phyloP scores from a whole-genome alignment of 64 coral and sea anemone species.

The Porites australiensis region DNA sequence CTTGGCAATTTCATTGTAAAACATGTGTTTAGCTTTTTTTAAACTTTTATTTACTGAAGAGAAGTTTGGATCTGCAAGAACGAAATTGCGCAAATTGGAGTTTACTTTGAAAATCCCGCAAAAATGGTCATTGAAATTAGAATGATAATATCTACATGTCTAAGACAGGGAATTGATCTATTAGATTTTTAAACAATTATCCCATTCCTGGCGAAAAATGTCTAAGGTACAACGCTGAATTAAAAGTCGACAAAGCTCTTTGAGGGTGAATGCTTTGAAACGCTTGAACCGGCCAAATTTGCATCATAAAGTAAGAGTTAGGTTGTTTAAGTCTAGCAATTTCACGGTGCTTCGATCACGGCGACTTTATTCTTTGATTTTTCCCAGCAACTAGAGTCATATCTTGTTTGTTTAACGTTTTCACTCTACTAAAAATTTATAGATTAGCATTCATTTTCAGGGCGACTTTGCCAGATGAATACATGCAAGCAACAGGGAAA shows the following conservation, averaged over 20 bases:
- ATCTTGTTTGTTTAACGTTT: slow-evolving; percentile 52
- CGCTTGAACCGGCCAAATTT: not conserved
- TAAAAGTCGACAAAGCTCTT: not conserved
- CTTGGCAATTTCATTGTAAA: not conserved
- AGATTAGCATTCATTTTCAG: not conserved
- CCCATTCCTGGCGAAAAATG: not conserved
- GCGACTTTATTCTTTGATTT: not conserved
- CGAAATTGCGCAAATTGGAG: not conserved
- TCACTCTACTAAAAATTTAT: not conserved
- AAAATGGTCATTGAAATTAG: not conserved
- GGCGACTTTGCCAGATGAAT: not conserved
- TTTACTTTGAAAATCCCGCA: not conserved
- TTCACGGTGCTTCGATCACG: not conserved
- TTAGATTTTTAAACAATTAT: not conserved
- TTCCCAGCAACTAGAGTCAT: not conserved
- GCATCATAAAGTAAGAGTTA: slow-evolving; percentile 11
- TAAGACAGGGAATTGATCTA: not conserved
- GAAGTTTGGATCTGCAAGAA: not conserved
- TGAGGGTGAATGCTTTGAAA: not conserved
- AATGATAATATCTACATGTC: not conserved
- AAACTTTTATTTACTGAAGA: no score
- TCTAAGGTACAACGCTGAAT: not conserved
- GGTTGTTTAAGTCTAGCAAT: not conserved
- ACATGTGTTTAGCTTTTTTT: not conserved
- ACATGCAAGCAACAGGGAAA: not conserved